Base-by-base conservation (phyloP, 2,113 vertebrate species). In the Climacteris rufus region DNA sequence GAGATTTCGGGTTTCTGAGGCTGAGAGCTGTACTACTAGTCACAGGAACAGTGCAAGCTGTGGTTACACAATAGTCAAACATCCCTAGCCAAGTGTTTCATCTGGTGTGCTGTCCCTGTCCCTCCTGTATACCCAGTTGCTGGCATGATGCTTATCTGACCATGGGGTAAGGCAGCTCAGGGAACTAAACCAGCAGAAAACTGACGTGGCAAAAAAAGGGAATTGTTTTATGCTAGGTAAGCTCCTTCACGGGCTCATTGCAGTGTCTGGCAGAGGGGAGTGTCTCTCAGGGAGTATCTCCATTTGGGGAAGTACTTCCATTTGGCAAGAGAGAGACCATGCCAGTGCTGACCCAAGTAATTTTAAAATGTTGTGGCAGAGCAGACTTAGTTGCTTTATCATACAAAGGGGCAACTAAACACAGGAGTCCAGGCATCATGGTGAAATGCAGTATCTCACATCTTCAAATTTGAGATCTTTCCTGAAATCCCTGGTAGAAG, bases 101-200 rank as follows among this genome's bases (percentile, higher is more conserved):
- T 15, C 66, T 31, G 15, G 2, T 53, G 37, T 69, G 44, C n/a
- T 65, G 45, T 31, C 40, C 65, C 77, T 65, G 53, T 74, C 61
- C 37, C 49, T 80, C n/a, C 64, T 72, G 39, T 33, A 8, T 7
- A 24, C 50, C 37, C 2, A 3, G 16, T 27, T 79, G 63, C 53
- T 90, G 90, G 78, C 49, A 40, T n/a, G 75, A 74, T 81, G 79
- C 45, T 80, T 93, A 88, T 92, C 95, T 93, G 68, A 39, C 57
- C 8, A 7, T 35, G 37, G n/a, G 11, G 28, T 57, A 82, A 88
- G 42, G 22, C 78, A 91, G 10, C 35, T 83, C 27, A 65, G 79
- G 79, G 82, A 86, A 92, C 6, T n/a, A 80, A 90, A 71, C 61
- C 31, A 70, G 42, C 49, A 92, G 79, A 95, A 92, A 53, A 90